A percentile compares a stretch with the other conserved stretches of the same genome.
Evolutionary conservation across 1,140 invertebrate species (phyloP).

Genomic region (Trissolcus basalis): DNA sequence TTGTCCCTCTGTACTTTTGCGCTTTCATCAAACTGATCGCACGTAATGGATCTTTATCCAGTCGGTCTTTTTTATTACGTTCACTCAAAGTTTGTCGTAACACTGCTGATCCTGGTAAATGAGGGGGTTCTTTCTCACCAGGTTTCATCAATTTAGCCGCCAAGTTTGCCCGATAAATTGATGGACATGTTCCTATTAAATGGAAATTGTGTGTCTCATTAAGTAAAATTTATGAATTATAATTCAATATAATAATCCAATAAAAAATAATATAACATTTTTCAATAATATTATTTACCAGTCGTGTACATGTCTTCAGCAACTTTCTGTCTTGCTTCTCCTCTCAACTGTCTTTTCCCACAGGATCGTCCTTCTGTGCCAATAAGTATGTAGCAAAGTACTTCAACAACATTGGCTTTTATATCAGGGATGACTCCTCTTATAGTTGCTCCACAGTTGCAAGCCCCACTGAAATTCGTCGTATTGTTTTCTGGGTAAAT

Average conservation of each 20-base stretch:
- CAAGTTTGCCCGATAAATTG: neutral
- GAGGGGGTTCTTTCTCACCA: neutral
- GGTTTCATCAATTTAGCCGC: neutral
- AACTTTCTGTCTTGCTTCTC: neutral
- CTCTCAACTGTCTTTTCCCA: neutral
- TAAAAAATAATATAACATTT: no score
- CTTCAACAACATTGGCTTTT: constrained; percentile 9
- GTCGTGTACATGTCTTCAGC: neutral
- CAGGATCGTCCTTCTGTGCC: neutral
- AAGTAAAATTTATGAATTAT: no score
- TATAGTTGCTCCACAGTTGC: constrained; percentile 18
- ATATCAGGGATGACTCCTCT: constrained; percentile 9
- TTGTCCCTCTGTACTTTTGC: neutral
- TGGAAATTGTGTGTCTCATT: no score
- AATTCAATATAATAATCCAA: no score
- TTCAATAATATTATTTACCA: no score
- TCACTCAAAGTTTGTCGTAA: neutral
- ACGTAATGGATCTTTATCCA: neutral
- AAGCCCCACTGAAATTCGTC: constrained; percentile 6
- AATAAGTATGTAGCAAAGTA: constrained; percentile 4
- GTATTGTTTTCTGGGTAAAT: constrained; percentile 2
- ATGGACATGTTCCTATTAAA: neutral
- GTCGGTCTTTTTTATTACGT: neutral
- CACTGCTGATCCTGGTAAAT: neutral
- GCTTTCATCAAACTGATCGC: neutral